These are phyloP conservation scores for Todus mexicanus DNA, from an alignment of 2,797 vertebrate genomes.

Conservation along the genomic window DNA sequence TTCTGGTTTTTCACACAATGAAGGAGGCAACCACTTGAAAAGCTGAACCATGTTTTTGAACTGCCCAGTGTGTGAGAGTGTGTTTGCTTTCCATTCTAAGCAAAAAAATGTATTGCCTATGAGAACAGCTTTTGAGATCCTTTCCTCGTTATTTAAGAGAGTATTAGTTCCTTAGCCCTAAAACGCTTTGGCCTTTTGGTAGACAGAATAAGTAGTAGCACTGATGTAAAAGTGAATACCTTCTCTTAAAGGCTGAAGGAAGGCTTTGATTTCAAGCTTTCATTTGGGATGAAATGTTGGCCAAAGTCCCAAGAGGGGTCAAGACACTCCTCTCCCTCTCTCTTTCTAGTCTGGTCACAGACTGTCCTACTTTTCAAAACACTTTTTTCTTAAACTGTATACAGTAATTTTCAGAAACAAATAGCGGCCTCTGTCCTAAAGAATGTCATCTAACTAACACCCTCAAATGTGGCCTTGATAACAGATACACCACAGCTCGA, in stretches of 20 bases:
- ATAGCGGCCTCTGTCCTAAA: neutral
- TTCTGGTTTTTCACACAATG: neutral
- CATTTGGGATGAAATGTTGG: neutral
- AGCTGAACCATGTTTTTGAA: neutral
- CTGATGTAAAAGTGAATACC: neutral
- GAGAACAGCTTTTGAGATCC: neutral
- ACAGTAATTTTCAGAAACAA: constrained; percentile 15
- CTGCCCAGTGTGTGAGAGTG: neutral
- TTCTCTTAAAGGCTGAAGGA: neutral
- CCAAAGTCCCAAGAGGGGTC: neutral
- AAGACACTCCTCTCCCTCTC: neutral
- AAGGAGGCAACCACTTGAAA: neutral
- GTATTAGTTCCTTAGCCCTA: neutral
- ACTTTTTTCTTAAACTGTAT: neutral
- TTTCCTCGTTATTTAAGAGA: neutral
- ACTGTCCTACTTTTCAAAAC: neutral
- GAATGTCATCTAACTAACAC: neutral
- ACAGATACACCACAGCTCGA: neutral
- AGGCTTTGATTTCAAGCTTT: constrained; percentile 1
- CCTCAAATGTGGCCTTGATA: neutral
- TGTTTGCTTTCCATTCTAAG: neutral
- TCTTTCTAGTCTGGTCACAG: neutral
- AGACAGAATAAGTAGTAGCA: neutral
- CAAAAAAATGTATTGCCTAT: neutral
- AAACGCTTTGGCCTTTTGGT: neutral